Conservation (phyloP, 1,140 invertebrate species). For the Forficula auricularia region DNA sequence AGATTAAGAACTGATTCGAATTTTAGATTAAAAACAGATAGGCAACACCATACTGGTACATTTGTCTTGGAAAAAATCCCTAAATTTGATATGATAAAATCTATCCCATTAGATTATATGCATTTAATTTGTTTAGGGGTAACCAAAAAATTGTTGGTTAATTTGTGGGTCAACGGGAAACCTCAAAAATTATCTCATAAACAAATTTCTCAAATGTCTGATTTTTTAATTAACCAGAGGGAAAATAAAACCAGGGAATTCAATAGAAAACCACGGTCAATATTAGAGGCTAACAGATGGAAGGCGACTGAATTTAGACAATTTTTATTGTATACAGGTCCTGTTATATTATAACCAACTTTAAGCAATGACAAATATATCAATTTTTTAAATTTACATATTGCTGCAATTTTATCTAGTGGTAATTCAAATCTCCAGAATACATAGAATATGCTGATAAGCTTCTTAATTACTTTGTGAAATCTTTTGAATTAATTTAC, state of each 20-base stretch:
- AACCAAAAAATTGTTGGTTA: constrained; percentile 11
- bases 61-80: constrained; percentile 8
- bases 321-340: constrained; percentile 15
- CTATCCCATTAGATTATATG: constrained; percentile 17
- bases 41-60: constrained; percentile 7
- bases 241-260: constrained; percentile 11
- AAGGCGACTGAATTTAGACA: too few relatives aligned
- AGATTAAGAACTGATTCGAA: constrained; percentile 6
- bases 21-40: constrained; percentile 6
- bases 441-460: constrained; percentile 15
- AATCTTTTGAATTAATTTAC: constrained; percentile 16
- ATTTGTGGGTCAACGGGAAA: constrained; percentile 2
- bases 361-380: constrained; percentile 4
- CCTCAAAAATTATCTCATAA: neutral
- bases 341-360: constrained; percentile 6
- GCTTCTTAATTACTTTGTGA: constrained; percentile 20
- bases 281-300: constrained; percentile 10
- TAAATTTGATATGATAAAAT: constrained; percentile 11
- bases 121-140: constrained; percentile 14
- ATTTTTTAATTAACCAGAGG: neutral
- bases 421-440: too few relatives aligned
- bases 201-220: constrained; percentile 6
- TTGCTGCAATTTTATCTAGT: constrained; percentile 12
- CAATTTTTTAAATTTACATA: constrained; percentile 12
- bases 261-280: constrained; percentile 8